phyloP scores from a whole-genome alignment of 2,797 vertebrate genomes.

The Tokudaia muenninki region DNA sequence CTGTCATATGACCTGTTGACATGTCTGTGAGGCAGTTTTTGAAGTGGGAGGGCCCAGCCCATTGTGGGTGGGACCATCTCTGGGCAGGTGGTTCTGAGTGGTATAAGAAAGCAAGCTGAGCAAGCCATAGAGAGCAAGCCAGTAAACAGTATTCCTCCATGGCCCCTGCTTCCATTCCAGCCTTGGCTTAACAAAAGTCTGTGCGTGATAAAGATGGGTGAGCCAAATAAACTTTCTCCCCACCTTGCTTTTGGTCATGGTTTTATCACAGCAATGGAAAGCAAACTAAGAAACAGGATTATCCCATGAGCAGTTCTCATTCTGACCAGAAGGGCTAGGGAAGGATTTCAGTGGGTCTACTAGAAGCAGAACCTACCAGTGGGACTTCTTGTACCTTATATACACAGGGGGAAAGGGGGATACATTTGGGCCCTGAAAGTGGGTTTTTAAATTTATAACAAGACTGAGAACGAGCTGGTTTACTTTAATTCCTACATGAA shows the following conservation, averaged over 20 bases:
- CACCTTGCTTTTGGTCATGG: neutral
- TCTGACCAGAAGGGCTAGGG: neutral
- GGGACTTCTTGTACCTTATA: neutral
- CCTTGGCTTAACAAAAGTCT: neutral
- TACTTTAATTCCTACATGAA: conserved; percentile 40
- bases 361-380: neutral
- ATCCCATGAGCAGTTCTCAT: neutral
- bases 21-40: neutral
- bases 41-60: neutral
- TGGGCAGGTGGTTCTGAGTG: neutral
- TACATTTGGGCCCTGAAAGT: neutral
- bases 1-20: neutral
- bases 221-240: neutral
- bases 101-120: neutral
- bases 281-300: neutral
- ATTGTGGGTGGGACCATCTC: neutral
- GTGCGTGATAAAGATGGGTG: neutral
- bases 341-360: neutral
- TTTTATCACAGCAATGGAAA: neutral
- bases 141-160: neutral
- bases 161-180: neutral
- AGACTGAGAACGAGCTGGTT: conserved; percentile 2
- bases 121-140: neutral
- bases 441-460: neutral
- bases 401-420: neutral